phyloP scores from a whole-genome alignment of 1,140 invertebrate species.

The Drosophila kohkoa region DNA sequence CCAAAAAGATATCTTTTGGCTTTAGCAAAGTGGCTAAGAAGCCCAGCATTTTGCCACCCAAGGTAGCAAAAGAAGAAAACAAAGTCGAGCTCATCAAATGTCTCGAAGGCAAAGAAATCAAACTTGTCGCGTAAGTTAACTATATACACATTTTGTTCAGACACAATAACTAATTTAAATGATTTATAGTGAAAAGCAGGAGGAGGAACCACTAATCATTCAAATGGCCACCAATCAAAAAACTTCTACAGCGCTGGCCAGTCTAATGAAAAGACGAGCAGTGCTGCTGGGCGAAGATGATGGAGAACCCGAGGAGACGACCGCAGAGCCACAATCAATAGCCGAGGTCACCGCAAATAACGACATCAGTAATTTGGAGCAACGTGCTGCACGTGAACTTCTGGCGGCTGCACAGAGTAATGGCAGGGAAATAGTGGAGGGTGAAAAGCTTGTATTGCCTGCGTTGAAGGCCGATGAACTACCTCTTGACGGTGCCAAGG shows the following conservation, averaged over 20 bases:
- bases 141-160: conserved; percentile 21
- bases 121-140: conserved; percentile 88
- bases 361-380: conserved; percentile 85
- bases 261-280: conserved; percentile 71
- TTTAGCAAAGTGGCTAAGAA: conserved; percentile 90
- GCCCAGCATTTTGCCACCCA: conserved; percentile 85
- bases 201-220: conserved; percentile 87
- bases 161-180: not conserved
- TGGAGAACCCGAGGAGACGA: conserved; percentile 41
- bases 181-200: conserved; percentile 85
- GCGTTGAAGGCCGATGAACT: conserved; percentile 85
- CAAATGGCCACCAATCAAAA: conserved; percentile 87
- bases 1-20: conserved; percentile 91
- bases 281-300: conserved; percentile 76
- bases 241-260: conserved; percentile 86
- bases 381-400: conserved; percentile 86
- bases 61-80: conserved; percentile 83
- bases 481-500: conserved; percentile 86
- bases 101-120: conserved; percentile 90
- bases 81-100: conserved; percentile 90
- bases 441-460: conserved; percentile 85
- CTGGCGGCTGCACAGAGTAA: conserved; percentile 64
- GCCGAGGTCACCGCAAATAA: conserved; percentile 70
- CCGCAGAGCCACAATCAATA: conserved; percentile 48
- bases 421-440: conserved; percentile 83